Conservation (phyloP, 2,113 vertebrate genomes). For the Cinclus mexicanus region DNA sequence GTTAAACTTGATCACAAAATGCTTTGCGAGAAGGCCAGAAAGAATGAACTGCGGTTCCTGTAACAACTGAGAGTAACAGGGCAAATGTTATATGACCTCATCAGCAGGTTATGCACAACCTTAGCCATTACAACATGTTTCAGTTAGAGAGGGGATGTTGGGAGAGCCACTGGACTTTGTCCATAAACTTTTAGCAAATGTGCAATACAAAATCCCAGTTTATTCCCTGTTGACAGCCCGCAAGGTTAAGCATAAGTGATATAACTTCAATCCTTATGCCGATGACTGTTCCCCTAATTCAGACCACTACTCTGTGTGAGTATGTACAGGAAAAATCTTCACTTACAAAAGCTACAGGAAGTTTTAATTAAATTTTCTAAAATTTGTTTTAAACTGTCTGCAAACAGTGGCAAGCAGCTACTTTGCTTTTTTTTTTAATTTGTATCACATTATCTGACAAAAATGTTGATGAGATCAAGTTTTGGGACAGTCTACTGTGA, state of each 20-base stretch:
- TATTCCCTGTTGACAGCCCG: not conserved
- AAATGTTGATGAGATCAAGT: constrained; percentile 24
- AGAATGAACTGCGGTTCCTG: not conserved
- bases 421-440: not conserved
- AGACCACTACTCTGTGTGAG: not conserved
- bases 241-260: not conserved
- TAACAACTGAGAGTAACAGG: not conserved
- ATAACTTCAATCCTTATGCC: not conserved
- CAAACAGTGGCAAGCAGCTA: not conserved
- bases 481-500: not conserved
- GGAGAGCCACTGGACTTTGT: not conserved
- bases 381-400: not conserved
- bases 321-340: not conserved
- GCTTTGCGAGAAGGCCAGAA: not conserved
- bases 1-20: not conserved
- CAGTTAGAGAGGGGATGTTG: not conserved
- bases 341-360: not conserved
- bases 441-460: constrained; percentile 16
- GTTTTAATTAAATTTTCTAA: not conserved
- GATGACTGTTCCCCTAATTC: not conserved
- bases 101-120: constrained; percentile 7
- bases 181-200: not conserved
- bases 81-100: constrained; percentile 11
- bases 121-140: not conserved
- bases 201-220: not conserved